A percentile compares a stretch with the other conserved stretches of the same genome.
phyloP scores from a whole-genome alignment of 2,797 vertebrate genomes.

The Mormyrops attenuatus region DNA sequence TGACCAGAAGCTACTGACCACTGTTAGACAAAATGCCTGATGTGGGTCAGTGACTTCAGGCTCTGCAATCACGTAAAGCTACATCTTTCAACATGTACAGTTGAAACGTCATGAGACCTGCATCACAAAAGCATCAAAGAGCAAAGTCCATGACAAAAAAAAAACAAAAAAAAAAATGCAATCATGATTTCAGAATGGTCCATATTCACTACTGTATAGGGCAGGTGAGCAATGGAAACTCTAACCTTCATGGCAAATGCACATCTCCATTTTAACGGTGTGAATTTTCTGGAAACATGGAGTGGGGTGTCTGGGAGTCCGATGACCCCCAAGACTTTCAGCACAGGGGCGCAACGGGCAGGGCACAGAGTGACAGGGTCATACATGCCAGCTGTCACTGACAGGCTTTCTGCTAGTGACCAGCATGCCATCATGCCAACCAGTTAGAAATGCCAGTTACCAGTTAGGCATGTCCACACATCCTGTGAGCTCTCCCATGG shows the following conservation, averaged over 20 bases:
- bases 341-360: neutral
- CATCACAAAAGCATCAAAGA: neutral
- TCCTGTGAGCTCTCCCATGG: neutral
- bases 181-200: neutral
- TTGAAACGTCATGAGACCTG: neutral
- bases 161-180: neutral
- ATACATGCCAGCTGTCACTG: constrained; percentile 17
- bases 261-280: neutral
- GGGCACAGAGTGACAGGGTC: neutral
- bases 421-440: neutral
- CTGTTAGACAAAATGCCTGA: neutral
- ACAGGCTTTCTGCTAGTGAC: neutral
- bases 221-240: neutral
- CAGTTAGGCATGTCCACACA: neutral
- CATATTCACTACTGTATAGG: neutral
- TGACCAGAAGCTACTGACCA: neutral
- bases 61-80: neutral
- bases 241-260: neutral
- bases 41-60: neutral
- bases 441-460: neutral
- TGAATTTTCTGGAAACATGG: neutral
- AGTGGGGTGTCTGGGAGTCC: neutral
- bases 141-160: neutral
- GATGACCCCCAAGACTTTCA: neutral
- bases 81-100: neutral